Percentiles rank a stretch among this genome's conserved stretches.
Conservation (phyloP, 2,888 invertebrate species). For the Oscheius sp. region DNA sequence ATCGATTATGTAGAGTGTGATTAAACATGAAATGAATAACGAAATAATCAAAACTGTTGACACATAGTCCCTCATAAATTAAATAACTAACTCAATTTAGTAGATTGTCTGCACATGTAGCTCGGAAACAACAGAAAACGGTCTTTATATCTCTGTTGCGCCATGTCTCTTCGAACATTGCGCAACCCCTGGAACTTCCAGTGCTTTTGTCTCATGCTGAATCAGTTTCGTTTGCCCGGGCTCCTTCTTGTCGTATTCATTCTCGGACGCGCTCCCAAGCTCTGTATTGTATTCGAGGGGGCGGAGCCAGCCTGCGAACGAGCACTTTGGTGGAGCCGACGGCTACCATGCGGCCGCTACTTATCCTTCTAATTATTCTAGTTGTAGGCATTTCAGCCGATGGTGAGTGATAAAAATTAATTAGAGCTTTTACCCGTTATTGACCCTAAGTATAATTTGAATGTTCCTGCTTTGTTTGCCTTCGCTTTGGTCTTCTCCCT, state of each 20-base stretch:
- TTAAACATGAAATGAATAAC: neutral
- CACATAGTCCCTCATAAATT: too few relatives aligned
- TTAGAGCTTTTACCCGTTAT: too few relatives aligned
- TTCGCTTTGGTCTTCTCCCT: neutral
- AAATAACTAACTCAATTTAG: too few relatives aligned
- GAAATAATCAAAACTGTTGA: neutral
- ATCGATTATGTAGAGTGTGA: neutral
- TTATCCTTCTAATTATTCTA: conserved; percentile 32
- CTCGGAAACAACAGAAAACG: too few relatives aligned
- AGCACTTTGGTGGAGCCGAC: conserved; percentile 37
- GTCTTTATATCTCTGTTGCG: neutral
- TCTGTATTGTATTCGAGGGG: conserved; percentile 28
- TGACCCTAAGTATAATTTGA: too few relatives aligned
- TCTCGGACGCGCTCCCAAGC: conserved; percentile 30
- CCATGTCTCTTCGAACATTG: neutral
- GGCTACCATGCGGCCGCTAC: conserved; percentile 36
- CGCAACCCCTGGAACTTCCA: conserved; percentile 8
- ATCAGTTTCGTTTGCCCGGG: conserved; percentile 32
- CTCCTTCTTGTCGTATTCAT: conserved; percentile 26
- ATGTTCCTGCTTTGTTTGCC: neutral
- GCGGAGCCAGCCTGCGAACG: conserved; percentile 33
- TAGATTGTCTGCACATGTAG: too few relatives aligned
- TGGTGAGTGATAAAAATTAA: conserved; percentile 7
- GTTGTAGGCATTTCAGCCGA: conserved; percentile 16
- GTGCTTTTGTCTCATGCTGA: conserved; percentile 30